Conservation (phyloP, 2,797 vertebrate genomes). For the Sebastes oblongus region DNA sequence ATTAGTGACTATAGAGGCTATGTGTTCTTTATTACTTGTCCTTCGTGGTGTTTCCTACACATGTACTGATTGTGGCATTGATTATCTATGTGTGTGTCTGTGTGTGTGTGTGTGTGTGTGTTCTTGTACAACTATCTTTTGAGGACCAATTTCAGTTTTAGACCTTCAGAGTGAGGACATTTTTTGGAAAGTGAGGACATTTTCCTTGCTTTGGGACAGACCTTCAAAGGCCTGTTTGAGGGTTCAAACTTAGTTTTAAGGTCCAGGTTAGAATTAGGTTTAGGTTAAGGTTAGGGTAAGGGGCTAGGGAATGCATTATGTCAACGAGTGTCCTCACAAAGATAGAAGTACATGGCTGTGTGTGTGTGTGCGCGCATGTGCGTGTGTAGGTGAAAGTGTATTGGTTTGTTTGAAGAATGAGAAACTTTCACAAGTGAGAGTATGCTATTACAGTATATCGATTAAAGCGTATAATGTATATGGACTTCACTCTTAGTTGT, state of each 20-base stretch:
- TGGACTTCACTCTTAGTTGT: constrained; percentile 73
- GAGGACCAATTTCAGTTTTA: too few species aligned
- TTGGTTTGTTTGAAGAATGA: neutral
- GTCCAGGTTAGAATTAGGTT: too few species aligned
- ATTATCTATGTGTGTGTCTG: neutral
- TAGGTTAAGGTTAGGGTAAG: too few species aligned
- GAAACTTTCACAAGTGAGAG: neutral
- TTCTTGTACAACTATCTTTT: neutral
- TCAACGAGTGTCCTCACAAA: too few species aligned
- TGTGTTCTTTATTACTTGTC: constrained; percentile 1
- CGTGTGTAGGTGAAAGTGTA: neutral
- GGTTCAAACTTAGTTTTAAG: too few species aligned
- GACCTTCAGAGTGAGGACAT: too few species aligned
- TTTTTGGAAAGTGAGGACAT: too few species aligned
- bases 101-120: neutral
- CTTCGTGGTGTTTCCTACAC: constrained; percentile 11
- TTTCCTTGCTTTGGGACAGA: too few species aligned
- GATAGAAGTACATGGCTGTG: neutral
- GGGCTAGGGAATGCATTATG: too few species aligned
- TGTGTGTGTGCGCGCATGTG: neutral
- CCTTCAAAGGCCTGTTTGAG: too few species aligned
- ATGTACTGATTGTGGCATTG: constrained; percentile 13
- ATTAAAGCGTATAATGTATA: constrained; percentile 42
- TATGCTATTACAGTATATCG: constrained; percentile 29
- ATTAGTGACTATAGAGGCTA: neutral